Conservation (phyloP, 2,888 invertebrate species). For the Lasioglossum figueresi region DNA sequence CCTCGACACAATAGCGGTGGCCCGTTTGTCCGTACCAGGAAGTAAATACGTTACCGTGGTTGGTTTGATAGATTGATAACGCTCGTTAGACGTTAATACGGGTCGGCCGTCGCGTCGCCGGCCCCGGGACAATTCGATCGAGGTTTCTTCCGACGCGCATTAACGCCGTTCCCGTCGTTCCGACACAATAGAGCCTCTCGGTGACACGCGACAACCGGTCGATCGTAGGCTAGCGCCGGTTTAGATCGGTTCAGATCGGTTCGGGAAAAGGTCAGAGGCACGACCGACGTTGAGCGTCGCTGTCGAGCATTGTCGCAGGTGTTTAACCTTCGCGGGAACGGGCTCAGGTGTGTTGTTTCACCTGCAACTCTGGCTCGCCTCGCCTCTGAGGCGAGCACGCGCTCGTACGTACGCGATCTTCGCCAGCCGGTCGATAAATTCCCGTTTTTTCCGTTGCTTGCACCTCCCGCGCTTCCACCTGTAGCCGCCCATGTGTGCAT, state of each 20-base stretch:
- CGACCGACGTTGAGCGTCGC: constrained; percentile 55
- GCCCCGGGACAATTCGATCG: not conserved
- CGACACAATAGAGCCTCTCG: constrained; percentile 28
- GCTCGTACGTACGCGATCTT: constrained; percentile 57
- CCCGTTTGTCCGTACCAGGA: not conserved
- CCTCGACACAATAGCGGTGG: not conserved
- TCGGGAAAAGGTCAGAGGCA: constrained; percentile 53
- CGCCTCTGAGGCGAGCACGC: constrained; percentile 42
- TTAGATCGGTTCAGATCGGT: not conserved
- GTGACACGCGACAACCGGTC: constrained; percentile 56
- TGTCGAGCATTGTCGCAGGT: constrained; percentile 69
- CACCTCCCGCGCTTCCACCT: constrained; percentile 35
- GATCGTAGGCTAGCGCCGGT: constrained; percentile 27
- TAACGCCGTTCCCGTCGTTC: not conserved
- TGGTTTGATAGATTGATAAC: not conserved
- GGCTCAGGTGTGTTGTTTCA: constrained; percentile 66
- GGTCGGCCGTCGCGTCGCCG: not conserved
- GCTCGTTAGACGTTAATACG: constrained; percentile 2
- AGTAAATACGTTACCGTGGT: not conserved
- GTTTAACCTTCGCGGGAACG: constrained; percentile 69
- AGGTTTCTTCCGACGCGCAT: constrained; percentile 4
- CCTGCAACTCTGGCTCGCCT: constrained; percentile 39
- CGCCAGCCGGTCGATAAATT: constrained; percentile 69
- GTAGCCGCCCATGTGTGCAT: not conserved
- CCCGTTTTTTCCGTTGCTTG: constrained; percentile 66